phyloP scores from a whole-genome alignment of 2,888 invertebrate genomes.

The Arrhopalites spinosus region DNA sequence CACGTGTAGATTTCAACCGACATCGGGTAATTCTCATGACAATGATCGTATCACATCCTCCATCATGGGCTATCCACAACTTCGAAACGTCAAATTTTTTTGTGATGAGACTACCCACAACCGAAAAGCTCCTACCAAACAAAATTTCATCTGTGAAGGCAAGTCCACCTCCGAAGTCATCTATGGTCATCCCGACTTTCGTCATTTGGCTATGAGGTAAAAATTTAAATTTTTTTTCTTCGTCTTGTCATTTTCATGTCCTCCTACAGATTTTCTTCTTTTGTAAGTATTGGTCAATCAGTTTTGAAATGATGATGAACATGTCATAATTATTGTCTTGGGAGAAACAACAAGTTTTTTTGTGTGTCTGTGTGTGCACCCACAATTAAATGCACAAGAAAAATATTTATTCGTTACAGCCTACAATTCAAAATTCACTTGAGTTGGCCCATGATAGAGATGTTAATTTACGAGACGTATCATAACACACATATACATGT shows the following conservation, averaged over 20 bases:
- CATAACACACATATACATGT: not conserved
- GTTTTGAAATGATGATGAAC: not conserved
- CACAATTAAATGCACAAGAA: too few relatives aligned
- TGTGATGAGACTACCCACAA: conserved; percentile 69
- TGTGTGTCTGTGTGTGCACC: too few relatives aligned
- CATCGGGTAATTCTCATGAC: conserved; percentile 43
- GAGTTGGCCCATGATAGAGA: too few relatives aligned
- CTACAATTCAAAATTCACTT: too few relatives aligned
- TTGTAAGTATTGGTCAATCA: not conserved
- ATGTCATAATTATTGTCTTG: not conserved
- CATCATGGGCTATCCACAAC: conserved; percentile 55
- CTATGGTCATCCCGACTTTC: conserved; percentile 64
- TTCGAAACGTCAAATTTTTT: conserved; percentile 63
- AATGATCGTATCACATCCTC: conserved; percentile 55
- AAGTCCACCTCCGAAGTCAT: conserved; percentile 68
- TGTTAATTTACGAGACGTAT: conserved; percentile 22
- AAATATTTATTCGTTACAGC: too few relatives aligned
- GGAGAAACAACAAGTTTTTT: not conserved
- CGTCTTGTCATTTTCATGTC: not conserved
- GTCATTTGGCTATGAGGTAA: conserved; percentile 48
- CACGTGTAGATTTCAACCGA: conserved; percentile 46
- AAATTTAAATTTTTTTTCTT: conserved; percentile 15
- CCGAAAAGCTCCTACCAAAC: conserved; percentile 68
- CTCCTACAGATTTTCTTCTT: too few relatives aligned
- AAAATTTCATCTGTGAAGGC: conserved; percentile 68